Base-by-base conservation (phyloP, 2,797 vertebrate species). In the Selene dorsalis region DNA sequence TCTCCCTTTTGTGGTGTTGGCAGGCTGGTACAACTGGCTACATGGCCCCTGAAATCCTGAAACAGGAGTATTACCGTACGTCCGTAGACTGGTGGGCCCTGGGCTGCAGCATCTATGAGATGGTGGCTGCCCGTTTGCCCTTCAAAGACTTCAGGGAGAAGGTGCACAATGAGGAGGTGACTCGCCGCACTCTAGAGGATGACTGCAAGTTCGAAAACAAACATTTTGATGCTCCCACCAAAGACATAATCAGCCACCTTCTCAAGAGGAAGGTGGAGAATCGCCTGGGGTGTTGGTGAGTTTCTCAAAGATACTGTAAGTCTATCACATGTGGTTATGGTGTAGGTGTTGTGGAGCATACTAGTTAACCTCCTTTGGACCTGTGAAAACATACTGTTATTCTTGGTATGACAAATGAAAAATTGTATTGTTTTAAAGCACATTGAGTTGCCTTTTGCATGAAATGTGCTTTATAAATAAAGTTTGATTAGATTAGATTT, bases 41-140 rank as follows among this genome's bases (percentile, higher is more conserved):
- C 91, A 94, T 95, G 94, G 93, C 93, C 22, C 94, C 94, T 16
- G 94, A 95, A 89, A 85, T 94, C 5, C 88, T 95, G 76, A 93
- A 43, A 70, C 96, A 97, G 50, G 95, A 95, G 57, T 85, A 84
- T n/a, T 98, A 98, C 88, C 81, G 88, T 78, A 96, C 90, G 3
- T 94, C 96, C 0, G 96, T 96, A 92, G 97, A 98, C 94, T 99
- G 97, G 97, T 98, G 97, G 94, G 93, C 96, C 7, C 93, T 97
- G 91, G 97, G 97, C 28, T 98, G 96, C 88, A 96, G 95, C 77
- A 94, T 98, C 83, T 98, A 97, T 56, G 97, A 98, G 92, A 98
- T 98, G 96, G 85, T 98, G 78, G 95, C 96, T 2, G 96, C 94
- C 48, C 92, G 96, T 77, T 93, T 97, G 56, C 97, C 97, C 3